phyloP scores from a whole-genome alignment of 2,888 invertebrate species.

The Acleris cristana region DNA sequence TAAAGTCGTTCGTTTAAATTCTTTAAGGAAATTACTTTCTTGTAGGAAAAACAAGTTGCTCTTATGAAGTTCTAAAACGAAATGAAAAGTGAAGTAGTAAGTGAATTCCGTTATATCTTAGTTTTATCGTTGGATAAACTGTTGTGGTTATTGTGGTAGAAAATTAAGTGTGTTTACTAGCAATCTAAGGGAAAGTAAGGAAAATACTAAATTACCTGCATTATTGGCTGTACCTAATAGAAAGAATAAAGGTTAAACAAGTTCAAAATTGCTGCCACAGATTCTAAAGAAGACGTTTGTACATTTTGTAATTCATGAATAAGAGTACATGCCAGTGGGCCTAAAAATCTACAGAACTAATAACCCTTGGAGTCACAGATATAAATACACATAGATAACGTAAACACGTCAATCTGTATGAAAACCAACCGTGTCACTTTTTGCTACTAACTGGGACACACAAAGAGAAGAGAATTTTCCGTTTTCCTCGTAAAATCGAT shows the following conservation, averaged over 20 bases:
- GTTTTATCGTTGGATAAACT: not conserved
- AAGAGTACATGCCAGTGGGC: no score
- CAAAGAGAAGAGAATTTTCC: no score
- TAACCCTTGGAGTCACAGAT: no score
- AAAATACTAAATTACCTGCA: not conserved
- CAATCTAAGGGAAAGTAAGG: not conserved
- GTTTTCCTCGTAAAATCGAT: no score
- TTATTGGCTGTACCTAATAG: not conserved
- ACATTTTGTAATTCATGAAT: no score
- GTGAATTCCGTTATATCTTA: slow-evolving; percentile 3
- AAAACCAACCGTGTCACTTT: no score
- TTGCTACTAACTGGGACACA: no score
- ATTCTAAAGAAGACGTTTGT: no score
- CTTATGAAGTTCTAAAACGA: not conserved
- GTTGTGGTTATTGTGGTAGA: slow-evolving; percentile 15
- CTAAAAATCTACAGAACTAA: no score
- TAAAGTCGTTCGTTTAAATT: not conserved
- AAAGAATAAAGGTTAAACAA: not conserved
- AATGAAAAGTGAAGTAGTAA: slow-evolving; percentile 22
- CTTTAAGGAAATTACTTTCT: not conserved
- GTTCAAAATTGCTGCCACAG: not conserved
- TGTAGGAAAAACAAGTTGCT: slow-evolving; percentile 1
- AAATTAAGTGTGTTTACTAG: not conserved
- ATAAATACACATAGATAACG: no score
- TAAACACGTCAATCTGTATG: no score